Base-by-base conservation (phyloP, 2,113 vertebrate species). In the Osmerus mordax region DNA sequence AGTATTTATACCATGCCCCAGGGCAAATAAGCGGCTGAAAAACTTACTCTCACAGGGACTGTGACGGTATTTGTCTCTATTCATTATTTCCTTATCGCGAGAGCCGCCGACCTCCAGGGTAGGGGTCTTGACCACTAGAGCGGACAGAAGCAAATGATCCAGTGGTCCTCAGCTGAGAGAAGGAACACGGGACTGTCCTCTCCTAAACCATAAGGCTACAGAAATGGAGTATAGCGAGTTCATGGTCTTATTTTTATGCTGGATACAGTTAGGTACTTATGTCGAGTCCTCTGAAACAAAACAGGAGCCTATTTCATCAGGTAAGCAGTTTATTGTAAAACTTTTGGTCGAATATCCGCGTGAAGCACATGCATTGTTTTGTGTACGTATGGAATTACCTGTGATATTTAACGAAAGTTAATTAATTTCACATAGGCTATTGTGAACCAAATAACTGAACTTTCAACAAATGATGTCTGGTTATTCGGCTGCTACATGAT, bases 281-380 rank as follows among this genome's bases (percentile, higher is more conserved):
- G 60, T 86, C 28, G 78, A 12, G 51, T 74, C 79, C 61, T 73
- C 52, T 64, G 87, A 85, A 28, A 47, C 47, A 11, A 78, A 83
- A 32, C 81, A 74, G 59, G 5, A 78, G 12, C 64, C 68, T 25
- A 78, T 65, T 28, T 70, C 81, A 32, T 78, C 92, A 94, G 95
- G 95, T 95, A 92, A 92, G 88, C 47, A 19, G 63, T 19, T 65
- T 64, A n/a, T 64, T n/a, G 15, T 11, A 64, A 63, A 25, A 9
- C 5, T 64, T 64, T 1, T 62, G 25, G 25, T 41, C 51, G 41
- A 5, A 66, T 41, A 4, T 41, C 5, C 23, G 15, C 36, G 0
- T 0, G n/a, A 76, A 11, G 14, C 18, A 2, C 51, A 52, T 23
- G 11, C 23, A 15, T 12, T 16, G 12, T 54, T 54, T 25, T 23